A percentile compares a stretch with the other conserved stretches of the same genome.
Conservation (phyloP, 2,888 invertebrate genomes). For the Nemotelus nigrinus region DNA sequence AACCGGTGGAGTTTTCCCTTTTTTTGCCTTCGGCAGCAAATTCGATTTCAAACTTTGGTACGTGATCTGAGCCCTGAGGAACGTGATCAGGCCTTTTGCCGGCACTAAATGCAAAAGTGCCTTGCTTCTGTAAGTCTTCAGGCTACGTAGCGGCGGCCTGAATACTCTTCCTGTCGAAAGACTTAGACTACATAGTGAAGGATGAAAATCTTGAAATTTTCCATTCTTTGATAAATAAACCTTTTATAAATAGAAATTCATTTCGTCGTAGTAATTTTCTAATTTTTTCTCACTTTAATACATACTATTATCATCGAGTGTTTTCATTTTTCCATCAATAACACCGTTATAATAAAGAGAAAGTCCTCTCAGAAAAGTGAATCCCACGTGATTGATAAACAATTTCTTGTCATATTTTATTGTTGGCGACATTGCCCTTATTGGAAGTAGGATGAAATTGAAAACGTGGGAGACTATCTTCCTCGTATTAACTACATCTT, state of each 20-base stretch:
- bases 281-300: too few relatives aligned
- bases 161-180: background rate
- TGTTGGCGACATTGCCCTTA: too few relatives aligned
- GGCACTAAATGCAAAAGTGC: background rate
- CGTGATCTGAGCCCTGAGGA: slow-evolving; percentile 55
- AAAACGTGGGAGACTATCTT: background rate
- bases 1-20: slow-evolving; percentile 47
- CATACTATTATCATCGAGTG: background rate
- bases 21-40: slow-evolving; percentile 49
- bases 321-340: too few relatives aligned
- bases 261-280: background rate
- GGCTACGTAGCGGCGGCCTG: slow-evolving; percentile 54
- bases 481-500: background rate
- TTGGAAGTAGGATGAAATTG: too few relatives aligned
- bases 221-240: background rate
- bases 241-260: slow-evolving; percentile 11
- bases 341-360: too few relatives aligned
- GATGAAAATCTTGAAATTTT: slow-evolving; percentile 26
- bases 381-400: too few relatives aligned
- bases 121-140: slow-evolving; percentile 53
- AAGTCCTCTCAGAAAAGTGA: too few relatives aligned
- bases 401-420: too few relatives aligned
- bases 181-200: background rate
- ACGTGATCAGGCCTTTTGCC: slow-evolving; percentile 54
- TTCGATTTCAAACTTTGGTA: slow-evolving; percentile 55